These are phyloP conservation scores for Gambelia wislizenii DNA, from an alignment of 2,797 vertebrate species.

Conservation along the genomic window DNA sequence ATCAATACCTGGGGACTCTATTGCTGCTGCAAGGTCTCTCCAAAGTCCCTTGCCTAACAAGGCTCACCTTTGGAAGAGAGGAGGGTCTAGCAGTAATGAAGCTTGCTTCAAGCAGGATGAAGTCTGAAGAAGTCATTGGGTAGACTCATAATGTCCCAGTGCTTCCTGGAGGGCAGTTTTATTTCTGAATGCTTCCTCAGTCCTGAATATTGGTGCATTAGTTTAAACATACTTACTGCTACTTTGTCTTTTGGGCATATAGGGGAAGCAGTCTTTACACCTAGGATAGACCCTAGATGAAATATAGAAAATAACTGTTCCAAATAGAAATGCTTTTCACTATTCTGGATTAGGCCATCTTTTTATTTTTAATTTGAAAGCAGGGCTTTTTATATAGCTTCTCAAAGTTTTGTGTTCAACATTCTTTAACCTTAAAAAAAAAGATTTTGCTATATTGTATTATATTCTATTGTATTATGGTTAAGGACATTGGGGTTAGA, in stretches of 20 bases:
- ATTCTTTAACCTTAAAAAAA: background rate
- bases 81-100: background rate
- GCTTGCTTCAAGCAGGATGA: background rate
- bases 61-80: background rate
- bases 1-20: background rate
- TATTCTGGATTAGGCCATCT: background rate
- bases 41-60: background rate
- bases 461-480: background rate
- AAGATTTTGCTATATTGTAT: background rate
- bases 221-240: background rate
- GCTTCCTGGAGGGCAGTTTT: background rate
- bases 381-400: background rate
- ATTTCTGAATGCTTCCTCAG: background rate
- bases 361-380: background rate
- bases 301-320: background rate
- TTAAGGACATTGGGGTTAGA: background rate
- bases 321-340: background rate
- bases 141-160: background rate
- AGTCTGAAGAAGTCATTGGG: background rate
- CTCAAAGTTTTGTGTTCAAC: background rate
- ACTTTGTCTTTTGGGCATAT: background rate
- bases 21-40: background rate
- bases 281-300: background rate
- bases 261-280: background rate
- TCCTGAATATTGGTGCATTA: background rate